These are phyloP conservation scores for Corvus cornix DNA, from an alignment of 2,113 vertebrate genomes.

Conservation along the genomic window DNA sequence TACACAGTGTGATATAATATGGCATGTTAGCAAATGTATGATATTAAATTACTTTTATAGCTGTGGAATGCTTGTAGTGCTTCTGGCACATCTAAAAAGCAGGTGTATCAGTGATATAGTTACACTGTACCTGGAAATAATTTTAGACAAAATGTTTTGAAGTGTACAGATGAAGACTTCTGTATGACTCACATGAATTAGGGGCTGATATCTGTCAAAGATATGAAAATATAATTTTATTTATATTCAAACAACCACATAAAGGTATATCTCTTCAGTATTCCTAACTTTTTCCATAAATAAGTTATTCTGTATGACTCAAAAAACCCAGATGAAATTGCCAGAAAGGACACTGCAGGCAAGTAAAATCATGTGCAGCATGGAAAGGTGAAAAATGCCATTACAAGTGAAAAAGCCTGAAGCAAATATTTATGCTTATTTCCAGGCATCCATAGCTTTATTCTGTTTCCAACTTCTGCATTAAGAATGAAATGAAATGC, in stretches of 20 bases:
- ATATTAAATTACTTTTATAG: neutral
- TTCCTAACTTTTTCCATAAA: neutral
- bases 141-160: neutral
- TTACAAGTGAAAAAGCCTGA: neutral
- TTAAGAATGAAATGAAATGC: neutral
- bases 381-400: neutral
- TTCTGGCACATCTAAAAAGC: neutral
- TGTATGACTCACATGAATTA: neutral
- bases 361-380: neutral
- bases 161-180: neutral
- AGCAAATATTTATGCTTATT: conserved; percentile 18
- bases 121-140: neutral
- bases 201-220: neutral
- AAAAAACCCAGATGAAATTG: neutral
- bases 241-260: neutral
- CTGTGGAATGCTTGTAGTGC: neutral
- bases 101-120: neutral
- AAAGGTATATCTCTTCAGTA: neutral
- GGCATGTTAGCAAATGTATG: neutral
- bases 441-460: neutral
- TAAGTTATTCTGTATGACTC: neutral
- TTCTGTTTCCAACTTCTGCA: neutral
- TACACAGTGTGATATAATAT: neutral
- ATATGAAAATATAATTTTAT: neutral
- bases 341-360: neutral